Conservation (phyloP, 2,113 vertebrate species). For the Varanus salvator region DNA sequence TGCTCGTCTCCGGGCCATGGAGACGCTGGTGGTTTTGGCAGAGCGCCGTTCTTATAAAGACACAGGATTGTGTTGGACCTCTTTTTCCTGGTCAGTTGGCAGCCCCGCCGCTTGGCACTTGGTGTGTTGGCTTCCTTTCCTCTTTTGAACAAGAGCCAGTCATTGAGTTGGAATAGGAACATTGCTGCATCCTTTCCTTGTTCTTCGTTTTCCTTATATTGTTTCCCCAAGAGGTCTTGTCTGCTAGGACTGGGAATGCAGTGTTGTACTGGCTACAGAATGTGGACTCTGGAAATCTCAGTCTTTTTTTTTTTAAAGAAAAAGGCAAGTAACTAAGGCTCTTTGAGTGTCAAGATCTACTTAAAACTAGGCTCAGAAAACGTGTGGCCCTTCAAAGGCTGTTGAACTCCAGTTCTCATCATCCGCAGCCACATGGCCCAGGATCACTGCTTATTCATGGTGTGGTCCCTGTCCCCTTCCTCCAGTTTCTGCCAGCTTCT, state of each 20-base stretch:
- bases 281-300: neutral
- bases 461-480: too few species aligned
- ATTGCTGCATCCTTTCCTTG: neutral
- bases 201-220: neutral
- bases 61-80: neutral
- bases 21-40: neutral
- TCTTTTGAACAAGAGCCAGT: neutral
- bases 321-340: too few species aligned
- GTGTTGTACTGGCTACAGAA: neutral
- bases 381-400: too few species aligned
- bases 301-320: neutral
- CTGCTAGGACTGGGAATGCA: neutral
- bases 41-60: neutral
- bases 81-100: neutral
- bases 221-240: neutral
- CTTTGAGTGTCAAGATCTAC: neutral
- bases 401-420: neutral
- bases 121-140: neutral
- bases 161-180: neutral
- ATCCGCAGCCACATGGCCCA: neutral
- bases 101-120: neutral
- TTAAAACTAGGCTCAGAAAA: neutral
- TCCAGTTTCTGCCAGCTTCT: too few species aligned
- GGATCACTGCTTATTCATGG: too few species aligned
- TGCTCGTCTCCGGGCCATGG: neutral